These are phyloP conservation scores for Cheilosia impressa DNA, from an alignment of 2,888 invertebrate species.

Conservation along the genomic window DNA sequence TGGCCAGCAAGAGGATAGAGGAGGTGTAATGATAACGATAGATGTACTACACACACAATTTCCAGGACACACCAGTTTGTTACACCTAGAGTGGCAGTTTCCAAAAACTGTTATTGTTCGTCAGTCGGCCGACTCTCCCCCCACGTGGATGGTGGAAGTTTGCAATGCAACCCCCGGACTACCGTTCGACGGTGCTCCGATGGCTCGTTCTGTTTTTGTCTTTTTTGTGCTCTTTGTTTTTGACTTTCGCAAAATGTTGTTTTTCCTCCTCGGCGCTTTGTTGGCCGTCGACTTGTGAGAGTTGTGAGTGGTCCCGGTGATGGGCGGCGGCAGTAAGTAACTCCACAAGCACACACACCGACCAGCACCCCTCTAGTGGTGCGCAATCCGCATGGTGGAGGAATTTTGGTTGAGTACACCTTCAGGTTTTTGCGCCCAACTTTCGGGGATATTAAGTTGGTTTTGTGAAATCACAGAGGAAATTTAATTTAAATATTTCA, in stretches of 20 bases:
- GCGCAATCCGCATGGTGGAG: slow-evolving; percentile 28
- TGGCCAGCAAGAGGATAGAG: slow-evolving; percentile 12
- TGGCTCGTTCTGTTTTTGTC: neutral
- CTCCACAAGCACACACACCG: slow-evolving; percentile 32
- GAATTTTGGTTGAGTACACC: slow-evolving; percentile 72
- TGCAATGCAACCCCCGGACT: neutral
- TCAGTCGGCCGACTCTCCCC: slow-evolving; percentile 6
- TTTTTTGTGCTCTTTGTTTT: slow-evolving; percentile 18
- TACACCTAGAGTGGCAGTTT: slow-evolving; percentile 61
- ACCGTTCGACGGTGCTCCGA: neutral
- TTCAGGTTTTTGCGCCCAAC: slow-evolving; percentile 72
- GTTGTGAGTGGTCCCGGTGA: slow-evolving; percentile 61
- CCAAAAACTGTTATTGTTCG: slow-evolving; percentile 56
- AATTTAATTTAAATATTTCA: slow-evolving; percentile 76
- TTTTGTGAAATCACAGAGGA: slow-evolving; percentile 75
- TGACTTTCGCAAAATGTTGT: slow-evolving; percentile 68
- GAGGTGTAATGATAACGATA: slow-evolving; percentile 48
- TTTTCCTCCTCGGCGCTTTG: slow-evolving; percentile 63
- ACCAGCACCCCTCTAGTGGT: neutral
- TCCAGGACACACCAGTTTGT: slow-evolving; percentile 48
- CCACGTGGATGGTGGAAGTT: slow-evolving; percentile 31
- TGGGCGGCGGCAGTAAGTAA: slow-evolving; percentile 54
- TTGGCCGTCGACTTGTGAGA: slow-evolving; percentile 60
- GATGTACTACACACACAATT: slow-evolving; percentile 33
- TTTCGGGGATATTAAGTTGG: slow-evolving; percentile 75